phyloP scores from a whole-genome alignment of 2,888 invertebrate genomes.

The Coremacera marginata region DNA sequence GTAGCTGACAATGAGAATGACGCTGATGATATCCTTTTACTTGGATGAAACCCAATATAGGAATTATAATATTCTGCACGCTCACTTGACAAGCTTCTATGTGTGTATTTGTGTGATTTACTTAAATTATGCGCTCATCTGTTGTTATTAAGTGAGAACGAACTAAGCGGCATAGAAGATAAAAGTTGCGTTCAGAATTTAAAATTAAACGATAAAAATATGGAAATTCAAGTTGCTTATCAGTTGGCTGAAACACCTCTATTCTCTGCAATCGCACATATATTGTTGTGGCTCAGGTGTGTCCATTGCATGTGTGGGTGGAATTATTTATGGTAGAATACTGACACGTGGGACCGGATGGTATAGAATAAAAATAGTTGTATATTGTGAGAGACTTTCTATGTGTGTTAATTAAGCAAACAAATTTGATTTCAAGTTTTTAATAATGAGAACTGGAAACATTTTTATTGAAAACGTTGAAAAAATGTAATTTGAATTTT shows the following conservation, averaged over 20 bases:
- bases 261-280: no score
- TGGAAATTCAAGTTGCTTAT: slow-evolving; percentile 41
- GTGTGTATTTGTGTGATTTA: slow-evolving; percentile 33
- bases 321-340: background rate
- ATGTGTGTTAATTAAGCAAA: no score
- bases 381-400: no score
- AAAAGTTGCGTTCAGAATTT: slow-evolving; percentile 32
- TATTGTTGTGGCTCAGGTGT: background rate
- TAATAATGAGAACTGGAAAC: no score
- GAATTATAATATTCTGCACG: slow-evolving; percentile 49
- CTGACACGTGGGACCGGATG: no score
- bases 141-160: background rate
- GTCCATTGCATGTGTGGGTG: background rate
- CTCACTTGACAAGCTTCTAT: background rate
- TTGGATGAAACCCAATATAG: slow-evolving; percentile 47
- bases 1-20: background rate
- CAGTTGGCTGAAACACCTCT: background rate
- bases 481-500: no score
- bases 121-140: slow-evolving; percentile 21
- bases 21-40: slow-evolving; percentile 40
- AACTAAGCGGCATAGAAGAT: background rate
- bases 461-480: no score
- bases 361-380: no score
- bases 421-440: background rate
- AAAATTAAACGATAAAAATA: slow-evolving; percentile 60